Evolutionary conservation across 2,888 invertebrate species (phyloP), one percentile per base, ranked within the genome.

Genomic region (Coremacera marginata): DNA sequence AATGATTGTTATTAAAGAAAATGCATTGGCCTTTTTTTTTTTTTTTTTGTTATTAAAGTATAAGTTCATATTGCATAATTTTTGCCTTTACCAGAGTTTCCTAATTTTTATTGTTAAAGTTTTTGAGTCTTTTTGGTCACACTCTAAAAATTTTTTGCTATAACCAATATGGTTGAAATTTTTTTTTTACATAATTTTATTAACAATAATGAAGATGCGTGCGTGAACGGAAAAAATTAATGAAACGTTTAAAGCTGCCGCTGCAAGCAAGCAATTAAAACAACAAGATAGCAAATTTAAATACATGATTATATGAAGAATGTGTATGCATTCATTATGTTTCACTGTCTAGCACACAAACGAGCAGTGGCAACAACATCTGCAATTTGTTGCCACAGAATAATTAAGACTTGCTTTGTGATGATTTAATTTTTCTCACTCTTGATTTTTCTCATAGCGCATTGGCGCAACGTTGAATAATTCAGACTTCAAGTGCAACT

Each of bases 131-230:
- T 63, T 44, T 27, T 44, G 76, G 77, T 78, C 76, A 65, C 76
- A 79, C 78, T 78, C 78, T 63, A 77, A 65, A 77, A 75, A 67
- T 78, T 75, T 67, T 71, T 76, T 44, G 63, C 65, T 44, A 63
- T 70, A 73, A 27, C 57, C 55, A 8, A 51, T 27, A 37, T 52
- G 11, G 57, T 49, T 22, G 16, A n/a, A 31, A 5, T 5, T 31
- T 31, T 57, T 60, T 60, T 67, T 14, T 34, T n/a, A 37, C 62
- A 22, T 55, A 27, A 37, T 25, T 51, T 51, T 25, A 63, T 31
- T 16, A 14, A n/a, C 27, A 31, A 3, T 16, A 16, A 16, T n/a
- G 1, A 22, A 27, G 16, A 31, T n/a, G 7, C 63, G 63, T 25
- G 27, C 31, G 5, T 9, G 27, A 22, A 27, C 62, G 22, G 3